Evolutionary conservation across 2,113 vertebrate species (phyloP).

Genomic region (Sialia sialis): DNA sequence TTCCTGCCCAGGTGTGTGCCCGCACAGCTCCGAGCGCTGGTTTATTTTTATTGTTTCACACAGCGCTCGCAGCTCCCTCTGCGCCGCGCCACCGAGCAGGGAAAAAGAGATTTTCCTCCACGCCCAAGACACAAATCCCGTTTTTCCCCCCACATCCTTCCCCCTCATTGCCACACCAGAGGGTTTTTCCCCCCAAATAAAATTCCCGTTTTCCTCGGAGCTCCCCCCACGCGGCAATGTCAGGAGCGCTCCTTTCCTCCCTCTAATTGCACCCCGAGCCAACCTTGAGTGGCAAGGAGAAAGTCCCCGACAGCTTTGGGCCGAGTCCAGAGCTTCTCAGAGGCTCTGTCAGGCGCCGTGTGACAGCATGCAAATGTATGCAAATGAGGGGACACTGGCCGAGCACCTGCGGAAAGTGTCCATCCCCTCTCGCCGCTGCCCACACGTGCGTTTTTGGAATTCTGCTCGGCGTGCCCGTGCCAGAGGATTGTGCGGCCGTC

Average conservation of each 20-base stretch:
- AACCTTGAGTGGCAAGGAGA: constrained; percentile 88
- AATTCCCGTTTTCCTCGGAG: background rate
- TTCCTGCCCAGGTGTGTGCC: background rate
- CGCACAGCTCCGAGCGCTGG: background rate
- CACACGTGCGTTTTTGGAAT: constrained; percentile 38
- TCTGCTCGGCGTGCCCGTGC: constrained; percentile 52
- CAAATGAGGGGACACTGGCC: constrained; percentile 77
- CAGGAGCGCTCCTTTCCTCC: constrained; percentile 67
- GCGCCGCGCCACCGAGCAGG: background rate
- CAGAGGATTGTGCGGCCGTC: constrained; percentile 74
- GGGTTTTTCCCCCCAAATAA: background rate
- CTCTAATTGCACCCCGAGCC: constrained; percentile 74
- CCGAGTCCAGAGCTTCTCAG: constrained; percentile 83
- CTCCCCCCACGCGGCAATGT: constrained; percentile 57
- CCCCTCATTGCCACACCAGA: background rate
- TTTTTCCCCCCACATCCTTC: accelerated
- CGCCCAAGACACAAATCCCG: background rate
- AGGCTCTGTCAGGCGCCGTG: constrained; percentile 77
- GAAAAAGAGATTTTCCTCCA: background rate
- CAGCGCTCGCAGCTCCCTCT: background rate
- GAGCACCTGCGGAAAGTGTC: constrained; percentile 83
- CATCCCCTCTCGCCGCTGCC: constrained; percentile 61
- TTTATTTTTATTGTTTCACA: background rate
- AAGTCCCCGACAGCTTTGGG: constrained; percentile 85
- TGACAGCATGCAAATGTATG: constrained; percentile 87